Evolutionary conservation across 2,888 invertebrate species (phyloP).

Genomic region (Lasioglossum leucozonium): DNA sequence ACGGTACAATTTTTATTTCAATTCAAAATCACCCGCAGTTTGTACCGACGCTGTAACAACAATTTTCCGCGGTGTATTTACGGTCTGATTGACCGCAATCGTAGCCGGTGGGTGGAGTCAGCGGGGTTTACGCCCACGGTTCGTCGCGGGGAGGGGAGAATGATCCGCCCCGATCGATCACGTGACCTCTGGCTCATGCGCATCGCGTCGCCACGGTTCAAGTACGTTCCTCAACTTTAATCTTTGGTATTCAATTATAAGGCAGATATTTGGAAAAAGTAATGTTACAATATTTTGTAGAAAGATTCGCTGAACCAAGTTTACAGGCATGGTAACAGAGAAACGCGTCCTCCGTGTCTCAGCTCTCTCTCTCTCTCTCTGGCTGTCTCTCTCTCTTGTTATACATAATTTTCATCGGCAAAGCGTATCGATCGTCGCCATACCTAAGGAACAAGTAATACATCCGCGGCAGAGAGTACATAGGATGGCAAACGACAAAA

Average conservation of each 20-base stretch:
- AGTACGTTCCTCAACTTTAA: too few relatives aligned
- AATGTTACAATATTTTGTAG: background rate
- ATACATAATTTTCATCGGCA: conserved; percentile 14
- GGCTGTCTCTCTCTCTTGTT: too few relatives aligned
- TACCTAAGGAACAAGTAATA: conserved; percentile 7
- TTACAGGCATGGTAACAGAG: background rate
- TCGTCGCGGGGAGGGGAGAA: background rate
- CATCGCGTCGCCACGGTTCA: too few relatives aligned
- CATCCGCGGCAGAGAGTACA: background rate
- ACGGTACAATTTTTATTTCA: background rate
- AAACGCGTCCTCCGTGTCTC: background rate
- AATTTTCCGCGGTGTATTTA: background rate
- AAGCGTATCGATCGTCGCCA: conserved; percentile 27
- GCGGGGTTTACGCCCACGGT: background rate
- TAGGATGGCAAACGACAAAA: background rate
- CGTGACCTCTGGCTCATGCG: background rate
- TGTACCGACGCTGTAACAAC: background rate
- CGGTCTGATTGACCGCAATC: background rate
- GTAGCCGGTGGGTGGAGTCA: background rate
- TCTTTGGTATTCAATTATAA: too few relatives aligned
- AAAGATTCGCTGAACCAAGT: background rate
- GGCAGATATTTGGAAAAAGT: background rate
- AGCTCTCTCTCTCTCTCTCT: too few relatives aligned
- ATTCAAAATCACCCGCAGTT: background rate
- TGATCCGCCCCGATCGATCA: background rate